Percentiles rank a stretch among this genome's conserved stretches.
phyloP scores from a whole-genome alignment of 1,140 invertebrate genomes.

The Dendrolimus kikuchii region DNA sequence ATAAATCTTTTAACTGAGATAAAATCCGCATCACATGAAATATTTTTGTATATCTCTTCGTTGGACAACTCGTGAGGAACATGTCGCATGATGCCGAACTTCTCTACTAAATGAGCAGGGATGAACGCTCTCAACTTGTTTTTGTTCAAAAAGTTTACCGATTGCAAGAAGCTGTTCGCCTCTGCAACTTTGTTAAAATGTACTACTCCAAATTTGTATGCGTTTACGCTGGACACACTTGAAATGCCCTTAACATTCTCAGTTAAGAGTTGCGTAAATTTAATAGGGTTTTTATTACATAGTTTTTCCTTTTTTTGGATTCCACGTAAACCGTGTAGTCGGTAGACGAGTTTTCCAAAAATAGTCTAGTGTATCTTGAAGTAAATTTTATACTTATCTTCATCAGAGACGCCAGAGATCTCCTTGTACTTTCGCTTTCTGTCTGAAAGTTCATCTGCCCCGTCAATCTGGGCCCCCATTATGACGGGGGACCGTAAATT shows the following conservation, averaged over 20 bases:
- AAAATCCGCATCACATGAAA: slow-evolving; percentile 11
- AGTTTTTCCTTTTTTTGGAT: slow-evolving; percentile 10
- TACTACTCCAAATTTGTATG: slow-evolving; percentile 6
- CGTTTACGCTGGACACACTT: slow-evolving; percentile 2
- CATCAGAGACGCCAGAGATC: too few relatives aligned
- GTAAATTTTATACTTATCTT: too few relatives aligned
- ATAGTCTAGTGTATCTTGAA: too few relatives aligned
- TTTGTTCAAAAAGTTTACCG: slow-evolving; percentile 4
- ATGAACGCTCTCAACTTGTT: slow-evolving; percentile 15
- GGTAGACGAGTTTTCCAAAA: slow-evolving; percentile 8
- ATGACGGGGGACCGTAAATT: too few relatives aligned
- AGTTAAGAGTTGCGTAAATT: slow-evolving; percentile 3
- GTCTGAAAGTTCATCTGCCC: too few relatives aligned
- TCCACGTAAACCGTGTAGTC: slow-evolving; percentile 12
- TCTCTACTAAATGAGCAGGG: slow-evolving; percentile 10
- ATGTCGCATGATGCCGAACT: slow-evolving; percentile 7
- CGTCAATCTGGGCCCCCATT: too few relatives aligned
- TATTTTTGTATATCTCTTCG: slow-evolving; percentile 14
- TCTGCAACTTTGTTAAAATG: slow-evolving; percentile 2
- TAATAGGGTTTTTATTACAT: slow-evolving; percentile 17
- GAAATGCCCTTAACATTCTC: slow-evolving; percentile 1
- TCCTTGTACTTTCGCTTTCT: too few relatives aligned
- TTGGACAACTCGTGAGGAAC: slow-evolving; percentile 13
- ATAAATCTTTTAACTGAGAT: slow-evolving; percentile 13
- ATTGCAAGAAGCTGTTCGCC: slow-evolving; percentile 15